These are phyloP conservation scores for Helicolenus hilgendorfi DNA, from an alignment of 2,797 vertebrate genomes.

Conservation along the genomic window DNA sequence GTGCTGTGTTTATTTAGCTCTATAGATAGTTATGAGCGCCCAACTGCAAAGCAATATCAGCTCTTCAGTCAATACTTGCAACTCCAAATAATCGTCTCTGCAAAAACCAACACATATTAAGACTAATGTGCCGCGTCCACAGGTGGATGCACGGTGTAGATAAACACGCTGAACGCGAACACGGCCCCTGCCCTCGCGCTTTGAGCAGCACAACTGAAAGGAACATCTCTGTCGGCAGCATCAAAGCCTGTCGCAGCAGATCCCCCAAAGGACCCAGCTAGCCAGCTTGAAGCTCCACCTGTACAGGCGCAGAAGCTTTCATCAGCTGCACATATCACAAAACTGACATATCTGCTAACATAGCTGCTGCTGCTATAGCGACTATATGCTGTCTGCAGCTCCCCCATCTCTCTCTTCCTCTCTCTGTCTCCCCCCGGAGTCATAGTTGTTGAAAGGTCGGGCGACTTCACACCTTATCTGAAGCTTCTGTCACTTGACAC, in stretches of 20 bases:
- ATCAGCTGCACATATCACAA: conserved; percentile 65
- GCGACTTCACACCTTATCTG: conserved; percentile 57
- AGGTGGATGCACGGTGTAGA: conserved; percentile 2
- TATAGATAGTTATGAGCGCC: not conserved
- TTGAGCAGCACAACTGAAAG: conserved; percentile 40
- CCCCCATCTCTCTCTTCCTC: conserved; percentile 7
- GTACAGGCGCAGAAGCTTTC: conserved; percentile 58
- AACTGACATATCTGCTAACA: conserved; percentile 64
- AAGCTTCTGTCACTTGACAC: conserved; percentile 54
- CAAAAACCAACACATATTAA: not conserved
- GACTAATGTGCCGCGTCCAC: conserved; percentile 12
- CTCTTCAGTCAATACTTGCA: not conserved
- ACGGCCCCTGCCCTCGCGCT: not conserved
- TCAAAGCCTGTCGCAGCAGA: conserved; percentile 69
- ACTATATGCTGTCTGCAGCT: not conserved
- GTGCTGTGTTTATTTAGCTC: not conserved
- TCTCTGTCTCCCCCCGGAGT: conserved; percentile 31
- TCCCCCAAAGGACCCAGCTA: conserved; percentile 60
- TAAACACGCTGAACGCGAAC: conserved; percentile 23
- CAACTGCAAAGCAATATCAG: not conserved
- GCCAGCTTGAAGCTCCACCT: conserved; percentile 74
- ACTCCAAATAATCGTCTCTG: not conserved
- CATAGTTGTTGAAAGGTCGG: conserved; percentile 49
- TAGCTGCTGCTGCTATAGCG: conserved; percentile 25
- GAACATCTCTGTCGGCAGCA: conserved; percentile 67